Base-by-base conservation (phyloP, 1,140 invertebrate species). In the Episyrphus balteatus region DNA sequence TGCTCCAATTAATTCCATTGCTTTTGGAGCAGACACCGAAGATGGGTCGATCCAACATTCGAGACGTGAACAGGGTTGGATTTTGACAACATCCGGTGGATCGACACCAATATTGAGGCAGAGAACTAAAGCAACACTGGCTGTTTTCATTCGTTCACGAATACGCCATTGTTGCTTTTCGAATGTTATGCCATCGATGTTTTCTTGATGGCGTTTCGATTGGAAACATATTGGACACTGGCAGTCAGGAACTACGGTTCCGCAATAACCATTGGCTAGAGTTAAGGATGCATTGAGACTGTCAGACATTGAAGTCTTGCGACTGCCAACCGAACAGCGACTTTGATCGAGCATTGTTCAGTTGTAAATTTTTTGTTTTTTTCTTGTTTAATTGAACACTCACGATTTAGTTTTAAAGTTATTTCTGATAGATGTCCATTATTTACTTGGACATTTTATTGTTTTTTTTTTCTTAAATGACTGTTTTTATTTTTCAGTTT, bases 71-170 rank as follows among this genome's bases (percentile, higher is more conserved):
- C 94, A 97, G 0, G 95, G 95, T 56, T 93, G 86, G 11, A 92
- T 96, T 71, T 98, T 98, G 2, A 97, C 83, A 49, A 98, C 82
- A 71, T 99, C 96, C 9, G 96, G 96, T 31, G 97, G 96, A 73
- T 99, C 97, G 7, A 99, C 95, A 19, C 95, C 96, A 44, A 99
- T 89, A 75, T 99, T 99, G 9, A 99, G 76, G 72, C 96, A 99
- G 7, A 99, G 67, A 9, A 99, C 95, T 42, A 99, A 72, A 2
- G 94, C 96, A 36, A 99, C 97, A 72, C 93, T 98, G n/a, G 98
- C 93, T 8, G 97, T 99, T 74, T 96, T 96, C 87, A 96, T 95
- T 83, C 65, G 62, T 47, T 68, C 65, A 5, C 53, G 47, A 12
- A 65, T 68, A 21, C 65, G 60, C 65, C 65, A 68, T 0, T 42